Base-by-base conservation (phyloP, 2,797 vertebrate species). In the Pseudomugil gertrudae region DNA sequence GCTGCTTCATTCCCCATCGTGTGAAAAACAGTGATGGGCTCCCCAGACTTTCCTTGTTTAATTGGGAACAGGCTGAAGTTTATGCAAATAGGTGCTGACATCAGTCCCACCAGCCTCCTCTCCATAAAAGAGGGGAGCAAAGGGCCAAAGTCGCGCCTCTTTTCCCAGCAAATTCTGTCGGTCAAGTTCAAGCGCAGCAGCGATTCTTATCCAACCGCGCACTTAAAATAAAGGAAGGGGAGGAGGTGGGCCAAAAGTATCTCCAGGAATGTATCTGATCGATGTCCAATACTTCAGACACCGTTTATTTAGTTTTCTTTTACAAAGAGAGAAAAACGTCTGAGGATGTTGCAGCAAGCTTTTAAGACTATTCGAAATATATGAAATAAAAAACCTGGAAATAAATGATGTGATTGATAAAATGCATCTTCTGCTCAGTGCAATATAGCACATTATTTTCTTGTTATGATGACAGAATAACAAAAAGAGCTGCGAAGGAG, bases 181-280 rank as follows among this genome's bases (percentile, higher is more conserved):
- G 92, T 94, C 94, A 95, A 95, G 94, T 94, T 94, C 93, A 94
- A 93, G 90, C 88, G 66, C 92, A 86, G 78, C 82, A 54, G 63
- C 70, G 63, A 87, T 92, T 92, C 76, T 89, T 86, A 92, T 93
- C 90, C 84, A 90, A 80, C 78, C 50, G 65, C 59, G 33, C 45
- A 33, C 38, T 60, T 50, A 1, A 57, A 71, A 72, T 69, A 63
- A 48, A 45, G 11, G 36, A 9, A 30, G 45, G 63, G 71, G 32
- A 35, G 64, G 47, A 1, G 56, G 32, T 40, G 54, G 51, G 54
- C 17, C 70, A 40, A 9, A 27, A 32, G 54, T 19, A 67, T 29
- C 19, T 78, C 2, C 2, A 36, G 56, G 66, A 78, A 69, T 72
- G 35, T 17, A 13, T 4, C n/a, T 29, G 23, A 24, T 69, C 24